Conservation (phyloP, 92 coral and sea anemone genomes). For the Porites rus region DNA sequence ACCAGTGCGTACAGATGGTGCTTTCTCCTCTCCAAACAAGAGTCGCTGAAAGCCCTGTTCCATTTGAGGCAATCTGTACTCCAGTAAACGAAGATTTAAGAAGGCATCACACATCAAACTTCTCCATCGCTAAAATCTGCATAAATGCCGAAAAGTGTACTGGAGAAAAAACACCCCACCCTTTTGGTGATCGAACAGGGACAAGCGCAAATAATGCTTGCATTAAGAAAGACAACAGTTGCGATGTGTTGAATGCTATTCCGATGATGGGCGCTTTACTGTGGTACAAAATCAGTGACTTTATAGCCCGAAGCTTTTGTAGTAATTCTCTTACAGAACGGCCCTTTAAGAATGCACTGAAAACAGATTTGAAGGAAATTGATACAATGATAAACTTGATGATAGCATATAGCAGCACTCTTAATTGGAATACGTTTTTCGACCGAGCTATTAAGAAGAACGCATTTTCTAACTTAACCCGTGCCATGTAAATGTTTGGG, state of each 20-base stretch:
- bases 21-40: slow-evolving; percentile 20
- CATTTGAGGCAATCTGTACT: slow-evolving; percentile 33
- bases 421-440: slow-evolving; percentile 57
- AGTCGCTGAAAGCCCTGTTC: slow-evolving; percentile 13
- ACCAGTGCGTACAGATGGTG: no score
- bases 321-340: not conserved
- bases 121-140: slow-evolving; percentile 51
- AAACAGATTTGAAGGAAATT: slow-evolving; percentile 12
- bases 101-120: slow-evolving; percentile 16
- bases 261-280: slow-evolving; percentile 65
- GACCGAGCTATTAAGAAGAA: slow-evolving; percentile 23
- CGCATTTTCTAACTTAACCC: slow-evolving; percentile 36
- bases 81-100: slow-evolving; percentile 10
- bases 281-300: slow-evolving; percentile 60
- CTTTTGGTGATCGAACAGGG: slow-evolving; percentile 38
- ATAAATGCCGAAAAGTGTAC: slow-evolving; percentile 35
- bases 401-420: slow-evolving; percentile 41
- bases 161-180: slow-evolving; percentile 35
- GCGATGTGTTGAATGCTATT: slow-evolving; percentile 54
- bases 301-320: slow-evolving; percentile 54
- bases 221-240: slow-evolving; percentile 12
- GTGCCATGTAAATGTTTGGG: slow-evolving; percentile 20
- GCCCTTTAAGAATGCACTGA: not conserved
- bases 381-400: slow-evolving; percentile 6
- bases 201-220: slow-evolving; percentile 41